Percentiles rank a stretch among this genome's conserved stretches.
Evolutionary conservation across 2,113 vertebrate genomes (phyloP).

Genomic region (Motacilla tschutschensis): DNA sequence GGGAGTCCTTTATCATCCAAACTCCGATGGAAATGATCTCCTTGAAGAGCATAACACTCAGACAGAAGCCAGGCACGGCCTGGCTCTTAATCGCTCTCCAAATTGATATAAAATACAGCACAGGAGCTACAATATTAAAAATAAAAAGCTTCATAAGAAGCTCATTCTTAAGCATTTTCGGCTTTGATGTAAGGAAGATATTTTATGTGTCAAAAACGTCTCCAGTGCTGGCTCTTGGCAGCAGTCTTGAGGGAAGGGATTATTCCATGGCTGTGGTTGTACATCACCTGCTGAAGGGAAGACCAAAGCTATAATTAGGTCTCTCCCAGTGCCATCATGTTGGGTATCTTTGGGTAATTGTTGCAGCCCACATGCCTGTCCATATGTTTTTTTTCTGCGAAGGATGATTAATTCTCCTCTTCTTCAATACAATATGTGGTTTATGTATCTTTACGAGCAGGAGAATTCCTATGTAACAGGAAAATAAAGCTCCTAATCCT

Average conservation of each 20-base stretch:
- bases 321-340: background rate
- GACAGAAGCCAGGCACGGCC: background rate
- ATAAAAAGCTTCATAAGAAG: background rate
- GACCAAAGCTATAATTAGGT: conserved; percentile 20
- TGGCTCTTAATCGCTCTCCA: background rate
- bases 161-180: background rate
- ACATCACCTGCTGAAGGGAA: background rate
- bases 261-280: background rate
- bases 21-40: conserved; percentile 39
- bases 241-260: background rate
- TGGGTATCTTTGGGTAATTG: conserved; percentile 13
- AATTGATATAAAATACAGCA: background rate
- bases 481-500: conserved; percentile 25
- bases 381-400: conserved; percentile 6
- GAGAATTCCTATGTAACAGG: background rate
- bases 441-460: background rate
- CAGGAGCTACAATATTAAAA: background rate
- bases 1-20: conserved; percentile 51
- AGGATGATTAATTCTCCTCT: conserved; percentile 7
- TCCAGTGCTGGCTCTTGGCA: background rate
- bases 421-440: background rate
- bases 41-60: background rate
- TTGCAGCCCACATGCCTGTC: conserved; percentile 22
- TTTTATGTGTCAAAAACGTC: background rate
- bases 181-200: background rate